phyloP scores from a whole-genome alignment of 2,113 vertebrate genomes.

The Phaethornis superciliosus region DNA sequence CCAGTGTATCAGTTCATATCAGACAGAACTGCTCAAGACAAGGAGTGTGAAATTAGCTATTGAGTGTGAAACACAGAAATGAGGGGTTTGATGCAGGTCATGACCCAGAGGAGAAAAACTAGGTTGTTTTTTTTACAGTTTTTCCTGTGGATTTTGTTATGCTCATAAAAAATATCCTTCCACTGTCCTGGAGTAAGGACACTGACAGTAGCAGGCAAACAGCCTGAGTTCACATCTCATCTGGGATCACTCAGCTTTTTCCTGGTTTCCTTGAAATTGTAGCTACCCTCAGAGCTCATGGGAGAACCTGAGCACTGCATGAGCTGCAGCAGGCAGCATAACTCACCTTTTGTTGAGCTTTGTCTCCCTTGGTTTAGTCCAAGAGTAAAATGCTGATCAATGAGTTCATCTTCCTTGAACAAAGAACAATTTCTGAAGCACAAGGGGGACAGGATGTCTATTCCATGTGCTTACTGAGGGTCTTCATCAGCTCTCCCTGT shows the following conservation, averaged over 20 bases:
- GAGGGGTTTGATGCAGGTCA: neutral
- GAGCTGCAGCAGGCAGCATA: neutral
- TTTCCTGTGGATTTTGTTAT: neutral
- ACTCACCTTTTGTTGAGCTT: neutral
- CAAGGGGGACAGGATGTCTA: no score
- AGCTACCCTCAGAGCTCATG: neutral
- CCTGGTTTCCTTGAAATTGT: neutral
- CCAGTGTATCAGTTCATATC: neutral
- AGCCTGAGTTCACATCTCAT: neutral
- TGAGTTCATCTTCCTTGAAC: neutral
- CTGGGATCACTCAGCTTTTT: neutral
- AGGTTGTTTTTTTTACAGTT: rapidly evolving
- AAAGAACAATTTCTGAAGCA: neutral
- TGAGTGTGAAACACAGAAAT: constrained; percentile 16
- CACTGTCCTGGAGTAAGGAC: neutral
- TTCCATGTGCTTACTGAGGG: neutral
- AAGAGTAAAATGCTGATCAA: neutral
- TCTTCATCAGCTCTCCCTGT: neutral
- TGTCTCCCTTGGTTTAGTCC: neutral
- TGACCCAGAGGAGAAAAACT: neutral
- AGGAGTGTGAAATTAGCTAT: constrained; percentile 57
- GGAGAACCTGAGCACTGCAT: neutral
- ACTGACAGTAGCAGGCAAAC: neutral
- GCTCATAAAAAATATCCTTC: neutral
- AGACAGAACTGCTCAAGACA: neutral